Percentiles rank a stretch among this genome's conserved stretches.
Conservation (phyloP, 2,888 invertebrate species). For the Cosmorhoe ocellata region DNA sequence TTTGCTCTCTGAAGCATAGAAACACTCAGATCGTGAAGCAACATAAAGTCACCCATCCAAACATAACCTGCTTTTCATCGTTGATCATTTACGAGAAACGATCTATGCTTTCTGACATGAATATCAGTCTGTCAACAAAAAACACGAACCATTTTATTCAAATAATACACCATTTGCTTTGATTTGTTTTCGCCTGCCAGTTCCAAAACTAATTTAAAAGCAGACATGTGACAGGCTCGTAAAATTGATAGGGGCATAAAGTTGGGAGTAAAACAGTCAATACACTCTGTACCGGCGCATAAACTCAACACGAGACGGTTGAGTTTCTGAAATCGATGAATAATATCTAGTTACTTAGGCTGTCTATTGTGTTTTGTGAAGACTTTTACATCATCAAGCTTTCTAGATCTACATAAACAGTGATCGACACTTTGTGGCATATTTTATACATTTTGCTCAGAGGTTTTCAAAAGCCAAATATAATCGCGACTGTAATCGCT, state of each 20-base stretch:
- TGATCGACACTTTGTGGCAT: no score
- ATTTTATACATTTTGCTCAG: no score
- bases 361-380: neutral
- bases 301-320: slow-evolving; percentile 4
- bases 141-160: slow-evolving; percentile 1
- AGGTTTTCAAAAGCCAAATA: no score
- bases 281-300: slow-evolving; percentile 7
- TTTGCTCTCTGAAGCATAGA: no score
- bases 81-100: no score
- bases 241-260: slow-evolving; percentile 18
- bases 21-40: no score
- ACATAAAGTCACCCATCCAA: no score
- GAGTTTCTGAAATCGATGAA: slow-evolving; percentile 3
- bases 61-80: no score
- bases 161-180: neutral
- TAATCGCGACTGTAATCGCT: no score
- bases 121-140: neutral
- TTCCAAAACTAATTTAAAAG: slow-evolving; percentile 21
- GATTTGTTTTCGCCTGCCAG: slow-evolving; percentile 6
- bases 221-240: slow-evolving; percentile 12
- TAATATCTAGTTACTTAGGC: slow-evolving; percentile 1
- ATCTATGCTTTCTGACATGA: no score
- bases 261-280: slow-evolving; percentile 14
- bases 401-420: neutral
- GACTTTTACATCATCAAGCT: no score